phyloP scores from a whole-genome alignment of 2,888 invertebrate genomes.

The Thalpophila matura region DNA sequence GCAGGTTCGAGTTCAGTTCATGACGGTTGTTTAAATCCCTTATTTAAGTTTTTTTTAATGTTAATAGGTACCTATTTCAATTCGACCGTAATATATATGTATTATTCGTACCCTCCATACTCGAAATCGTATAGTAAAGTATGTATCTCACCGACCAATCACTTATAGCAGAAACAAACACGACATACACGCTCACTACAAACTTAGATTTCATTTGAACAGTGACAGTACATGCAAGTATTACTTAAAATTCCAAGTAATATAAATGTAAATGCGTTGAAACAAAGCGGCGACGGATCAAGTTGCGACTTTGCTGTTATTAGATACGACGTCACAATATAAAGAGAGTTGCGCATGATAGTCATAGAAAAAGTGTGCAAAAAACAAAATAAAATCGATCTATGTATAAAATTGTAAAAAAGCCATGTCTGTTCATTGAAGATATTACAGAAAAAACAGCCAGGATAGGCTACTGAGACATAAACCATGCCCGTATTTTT shows the following conservation, averaged over 20 bases:
- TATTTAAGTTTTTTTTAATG: too few species aligned
- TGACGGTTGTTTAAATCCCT: too few species aligned
- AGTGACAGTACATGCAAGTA: conserved; percentile 67
- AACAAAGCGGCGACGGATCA: conserved; percentile 71
- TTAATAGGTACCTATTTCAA: background rate
- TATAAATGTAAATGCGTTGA: conserved; percentile 80
- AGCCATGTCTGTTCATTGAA: too few species aligned
- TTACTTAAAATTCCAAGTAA: conserved; percentile 79
- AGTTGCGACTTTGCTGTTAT: conserved; percentile 69
- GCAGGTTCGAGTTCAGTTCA: too few species aligned
- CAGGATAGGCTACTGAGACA: too few species aligned
- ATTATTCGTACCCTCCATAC: too few species aligned
- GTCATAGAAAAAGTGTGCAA: background rate
- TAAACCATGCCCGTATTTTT: too few species aligned
- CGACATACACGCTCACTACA: conserved; percentile 31
- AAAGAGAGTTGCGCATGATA: conserved; percentile 9
- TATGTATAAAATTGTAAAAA: too few species aligned
- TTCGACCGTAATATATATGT: too few species aligned
- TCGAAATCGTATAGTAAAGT: too few species aligned
- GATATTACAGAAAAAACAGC: too few species aligned
- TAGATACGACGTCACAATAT: conserved; percentile 51
- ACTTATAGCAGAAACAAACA: background rate
- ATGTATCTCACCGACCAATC: background rate
- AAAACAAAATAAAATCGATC: background rate
- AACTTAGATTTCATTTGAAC: conserved; percentile 38